Percentiles rank a stretch among this genome's conserved stretches.
Evolutionary conservation across 2,888 invertebrate species (phyloP).

Genomic region (Drosophila emarginata): DNA sequence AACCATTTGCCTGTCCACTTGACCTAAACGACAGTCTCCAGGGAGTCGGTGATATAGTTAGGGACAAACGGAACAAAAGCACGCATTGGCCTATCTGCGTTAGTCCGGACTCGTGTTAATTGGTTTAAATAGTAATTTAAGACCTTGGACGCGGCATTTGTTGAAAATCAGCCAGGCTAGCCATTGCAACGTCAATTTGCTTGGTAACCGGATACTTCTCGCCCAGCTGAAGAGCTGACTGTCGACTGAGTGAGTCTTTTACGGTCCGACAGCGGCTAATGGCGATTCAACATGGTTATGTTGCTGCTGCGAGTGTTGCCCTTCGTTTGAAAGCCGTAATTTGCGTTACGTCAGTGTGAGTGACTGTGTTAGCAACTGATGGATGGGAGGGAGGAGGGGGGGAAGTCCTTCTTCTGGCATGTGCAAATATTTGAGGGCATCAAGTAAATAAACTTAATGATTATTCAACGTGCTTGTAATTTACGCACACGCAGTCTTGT

Average conservation of each 20-base stretch:
- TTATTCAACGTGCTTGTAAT: constrained; percentile 59
- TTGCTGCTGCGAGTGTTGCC: neutral
- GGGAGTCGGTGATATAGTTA: constrained; percentile 30
- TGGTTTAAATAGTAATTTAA: constrained; percentile 74
- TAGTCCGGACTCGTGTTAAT: constrained; percentile 59
- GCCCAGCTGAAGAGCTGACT: constrained; percentile 1
- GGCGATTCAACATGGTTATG: constrained; percentile 25
- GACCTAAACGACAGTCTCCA: constrained; percentile 34
- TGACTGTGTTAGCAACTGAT: constrained; percentile 2
- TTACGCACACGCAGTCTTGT: constrained; percentile 41
- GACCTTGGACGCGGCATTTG: constrained; percentile 45
- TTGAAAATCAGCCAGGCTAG: constrained; percentile 47
- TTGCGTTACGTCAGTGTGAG: constrained; percentile 59
- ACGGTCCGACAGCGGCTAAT: constrained; percentile 44
- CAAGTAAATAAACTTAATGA: constrained; percentile 69
- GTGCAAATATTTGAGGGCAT: constrained; percentile 65
- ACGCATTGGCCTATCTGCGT: constrained; percentile 38
- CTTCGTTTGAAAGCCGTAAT: constrained; percentile 30
- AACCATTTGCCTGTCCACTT: constrained; percentile 43
- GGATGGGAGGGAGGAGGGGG: neutral
- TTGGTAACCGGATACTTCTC: constrained; percentile 66
- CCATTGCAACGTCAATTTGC: constrained; percentile 67
- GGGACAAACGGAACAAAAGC: constrained; percentile 16
- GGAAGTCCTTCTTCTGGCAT: constrained; percentile 43
- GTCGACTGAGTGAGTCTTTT: constrained; percentile 30